Base-by-base conservation (phyloP, 2,797 vertebrate genomes). In the Poecilia gillii region DNA sequence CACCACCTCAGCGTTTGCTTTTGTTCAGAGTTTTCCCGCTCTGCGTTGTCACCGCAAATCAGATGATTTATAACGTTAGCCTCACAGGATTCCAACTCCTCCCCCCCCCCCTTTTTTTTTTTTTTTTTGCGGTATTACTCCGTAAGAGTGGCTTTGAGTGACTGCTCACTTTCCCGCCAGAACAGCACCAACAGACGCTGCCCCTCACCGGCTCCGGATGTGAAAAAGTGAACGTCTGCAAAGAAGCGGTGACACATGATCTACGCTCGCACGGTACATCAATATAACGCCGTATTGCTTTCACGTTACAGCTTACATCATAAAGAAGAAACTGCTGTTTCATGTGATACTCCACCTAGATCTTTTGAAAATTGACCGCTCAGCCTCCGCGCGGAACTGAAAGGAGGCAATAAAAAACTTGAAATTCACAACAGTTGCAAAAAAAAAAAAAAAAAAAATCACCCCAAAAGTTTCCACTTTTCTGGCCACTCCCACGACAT, bases 31-130 rank as follows among this genome's bases (percentile, higher is more conserved):
- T 93, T 92, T 93, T 91, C 89, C 86, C 87, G 77, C 83, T 88
- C 76, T 82, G 78, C 66, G 25, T 85, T 92, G 91, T 94, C 93
- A 89, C 91, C 92, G 93, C 94, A 95, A 95, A 95, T 94, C 93
- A 93, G 87, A 92, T 94, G 91, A 95, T 95, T 94, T 94, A 95
- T 93, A 93, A 92, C 90, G 87, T 89, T 82, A 59, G 87, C 90
- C 91, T 91, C 84, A 64, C 86, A 82, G 84, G 83, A 92, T 89
- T 90, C 88, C 93, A 94, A 93, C 92, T 93, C 92, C 84, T 85
- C 84, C 90, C 86, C 5, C 39, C 4, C 39, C 0, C n/a, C n/a
- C n/a, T n/a, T n/a, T n/a, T n/a, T n/a, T n/a, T n/a, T n/a, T 6
- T 6, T 5, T 6, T 1, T 41, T 93, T 94, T 18, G 89, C 28